A percentile compares a stretch with the other conserved stretches of the same genome.
phyloP scores from a whole-genome alignment of 2,797 vertebrate species.

The Enteromius radiatus region DNA sequence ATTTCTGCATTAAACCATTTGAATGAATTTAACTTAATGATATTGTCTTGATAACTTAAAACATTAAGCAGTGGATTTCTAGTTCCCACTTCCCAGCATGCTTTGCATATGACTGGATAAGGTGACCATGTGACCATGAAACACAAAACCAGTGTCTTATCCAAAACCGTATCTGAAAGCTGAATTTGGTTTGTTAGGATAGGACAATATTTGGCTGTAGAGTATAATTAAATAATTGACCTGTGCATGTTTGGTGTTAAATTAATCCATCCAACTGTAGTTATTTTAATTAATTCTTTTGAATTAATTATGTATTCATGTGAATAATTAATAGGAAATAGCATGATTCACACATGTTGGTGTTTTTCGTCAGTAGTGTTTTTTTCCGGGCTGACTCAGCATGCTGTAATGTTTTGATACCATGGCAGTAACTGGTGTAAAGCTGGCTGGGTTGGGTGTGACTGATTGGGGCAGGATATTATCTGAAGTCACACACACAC shows the following conservation, averaged over 20 bases:
- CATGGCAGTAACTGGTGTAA: not conserved
- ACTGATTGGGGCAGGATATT: not conserved
- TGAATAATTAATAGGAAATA: not conserved
- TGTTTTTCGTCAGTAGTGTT: not conserved
- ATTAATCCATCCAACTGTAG: not conserved
- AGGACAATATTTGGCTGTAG: too few relatives aligned
- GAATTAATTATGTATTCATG: not conserved
- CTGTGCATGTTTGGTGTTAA: not conserved
- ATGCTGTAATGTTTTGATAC: not conserved
- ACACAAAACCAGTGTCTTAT: too few relatives aligned
- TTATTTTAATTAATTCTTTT: not conserved
- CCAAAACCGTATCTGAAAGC: too few relatives aligned
- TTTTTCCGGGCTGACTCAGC: not conserved
- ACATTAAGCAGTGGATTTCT: not conserved
- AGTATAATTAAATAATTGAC: too few relatives aligned
- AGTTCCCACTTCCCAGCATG: not conserved
- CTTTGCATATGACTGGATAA: not conserved
- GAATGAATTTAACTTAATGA: too few relatives aligned
- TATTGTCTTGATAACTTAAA: not conserved
- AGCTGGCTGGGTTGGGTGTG: conserved; percentile 18
- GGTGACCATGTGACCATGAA: too few relatives aligned
- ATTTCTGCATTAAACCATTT: not conserved
- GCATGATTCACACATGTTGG: too few relatives aligned
- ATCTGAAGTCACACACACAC: not conserved
- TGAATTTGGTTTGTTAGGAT: too few relatives aligned